Percentiles rank a stretch among this genome's conserved stretches.
These are phyloP conservation scores for Automeris io DNA, from an alignment of 2,888 invertebrate genomes.

Conservation along the genomic window DNA sequence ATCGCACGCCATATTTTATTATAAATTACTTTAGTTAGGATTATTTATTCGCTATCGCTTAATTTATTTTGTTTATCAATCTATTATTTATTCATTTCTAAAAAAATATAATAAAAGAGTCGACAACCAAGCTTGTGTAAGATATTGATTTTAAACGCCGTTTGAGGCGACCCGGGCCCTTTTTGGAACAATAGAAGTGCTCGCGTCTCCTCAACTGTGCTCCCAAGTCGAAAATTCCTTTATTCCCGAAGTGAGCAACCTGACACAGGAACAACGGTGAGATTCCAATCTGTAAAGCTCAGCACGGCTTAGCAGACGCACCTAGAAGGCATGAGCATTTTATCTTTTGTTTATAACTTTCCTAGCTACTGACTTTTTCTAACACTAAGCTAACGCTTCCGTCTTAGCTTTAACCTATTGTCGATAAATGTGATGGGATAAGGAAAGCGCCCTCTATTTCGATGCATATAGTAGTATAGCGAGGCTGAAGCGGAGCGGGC, in stretches of 20 bases:
- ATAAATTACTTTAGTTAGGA: conserved; percentile 72
- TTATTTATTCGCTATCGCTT: conserved; percentile 75
- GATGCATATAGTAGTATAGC: conserved; percentile 54
- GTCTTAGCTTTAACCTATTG: conserved; percentile 63
- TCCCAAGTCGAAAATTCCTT: conserved; percentile 42
- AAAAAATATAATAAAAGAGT: conserved; percentile 67
- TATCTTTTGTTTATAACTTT: conserved; percentile 59
- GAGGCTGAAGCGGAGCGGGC: conserved; percentile 70
- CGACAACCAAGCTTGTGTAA: conserved; percentile 66
- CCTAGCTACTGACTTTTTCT: conserved; percentile 63
- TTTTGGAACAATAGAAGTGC: conserved; percentile 29
- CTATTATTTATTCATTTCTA: conserved; percentile 64
- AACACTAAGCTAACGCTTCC: conserved; percentile 67
- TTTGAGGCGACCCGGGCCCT: conserved; percentile 40
- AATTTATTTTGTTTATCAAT: conserved; percentile 75
- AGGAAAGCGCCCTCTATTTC: conserved; percentile 84
- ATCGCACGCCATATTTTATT: conserved; percentile 68
- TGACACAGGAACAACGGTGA: conserved; percentile 71
- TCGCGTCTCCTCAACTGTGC: conserved; percentile 47
- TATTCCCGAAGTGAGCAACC: conserved; percentile 57
- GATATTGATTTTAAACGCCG: conserved; percentile 47
- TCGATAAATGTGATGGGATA: conserved; percentile 81
- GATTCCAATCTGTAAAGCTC: conserved; percentile 70
- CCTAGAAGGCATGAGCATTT: conserved; percentile 58
- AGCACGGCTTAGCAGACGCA: conserved; percentile 72